Percentiles rank a stretch among this genome's conserved stretches.
These are phyloP conservation scores for Drosophila chauvacae DNA, from an alignment of 1,140 invertebrate species.

Conservation along the genomic window DNA sequence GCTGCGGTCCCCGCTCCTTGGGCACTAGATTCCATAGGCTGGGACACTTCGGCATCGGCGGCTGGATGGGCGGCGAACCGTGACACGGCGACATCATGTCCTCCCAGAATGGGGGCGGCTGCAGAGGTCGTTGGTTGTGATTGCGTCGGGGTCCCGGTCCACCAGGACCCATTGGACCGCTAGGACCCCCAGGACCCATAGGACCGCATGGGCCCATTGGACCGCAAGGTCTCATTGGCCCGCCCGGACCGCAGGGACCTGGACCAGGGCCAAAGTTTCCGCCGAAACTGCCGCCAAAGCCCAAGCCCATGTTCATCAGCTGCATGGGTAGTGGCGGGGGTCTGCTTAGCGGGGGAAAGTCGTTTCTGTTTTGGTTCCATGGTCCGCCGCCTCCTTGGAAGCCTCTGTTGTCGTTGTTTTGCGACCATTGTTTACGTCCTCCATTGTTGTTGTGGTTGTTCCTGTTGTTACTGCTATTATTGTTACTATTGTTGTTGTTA, in stretches of 20 bases:
- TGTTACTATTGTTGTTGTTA: slow-evolving; percentile 3
- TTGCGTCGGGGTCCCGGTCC: slow-evolving; percentile 14
- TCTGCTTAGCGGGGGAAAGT: slow-evolving; percentile 43
- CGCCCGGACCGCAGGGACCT: slow-evolving; percentile 37
- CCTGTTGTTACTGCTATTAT: slow-evolving; percentile 20
- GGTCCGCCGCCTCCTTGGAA: slow-evolving; percentile 2
- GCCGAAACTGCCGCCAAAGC: slow-evolving; percentile 25
- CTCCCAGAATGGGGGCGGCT: slow-evolving; percentile 73
- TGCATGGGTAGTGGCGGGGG: slow-evolving; percentile 67
- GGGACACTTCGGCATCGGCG: slow-evolving; percentile 72
- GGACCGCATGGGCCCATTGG: slow-evolving; percentile 17
- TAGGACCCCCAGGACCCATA: background rate
- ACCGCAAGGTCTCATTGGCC: slow-evolving; percentile 16
- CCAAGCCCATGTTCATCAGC: slow-evolving; percentile 53
- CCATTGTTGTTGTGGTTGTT: slow-evolving; percentile 23
- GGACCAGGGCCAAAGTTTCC: slow-evolving; percentile 55
- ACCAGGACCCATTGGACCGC: slow-evolving; percentile 4
- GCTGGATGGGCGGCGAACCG: slow-evolving; percentile 63
- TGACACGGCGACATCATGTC: slow-evolving; percentile 71
- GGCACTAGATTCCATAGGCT: slow-evolving; percentile 69
- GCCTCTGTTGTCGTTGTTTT: slow-evolving; percentile 17
- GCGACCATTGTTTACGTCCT: slow-evolving; percentile 31
- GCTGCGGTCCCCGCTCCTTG: slow-evolving; percentile 46
- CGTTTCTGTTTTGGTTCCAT: slow-evolving; percentile 34
- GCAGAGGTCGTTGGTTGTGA: slow-evolving; percentile 50